A percentile compares a stretch with the other conserved stretches of the same genome.
phyloP scores from a whole-genome alignment of 1,140 invertebrate genomes.

The Euwallacea fornicatus region DNA sequence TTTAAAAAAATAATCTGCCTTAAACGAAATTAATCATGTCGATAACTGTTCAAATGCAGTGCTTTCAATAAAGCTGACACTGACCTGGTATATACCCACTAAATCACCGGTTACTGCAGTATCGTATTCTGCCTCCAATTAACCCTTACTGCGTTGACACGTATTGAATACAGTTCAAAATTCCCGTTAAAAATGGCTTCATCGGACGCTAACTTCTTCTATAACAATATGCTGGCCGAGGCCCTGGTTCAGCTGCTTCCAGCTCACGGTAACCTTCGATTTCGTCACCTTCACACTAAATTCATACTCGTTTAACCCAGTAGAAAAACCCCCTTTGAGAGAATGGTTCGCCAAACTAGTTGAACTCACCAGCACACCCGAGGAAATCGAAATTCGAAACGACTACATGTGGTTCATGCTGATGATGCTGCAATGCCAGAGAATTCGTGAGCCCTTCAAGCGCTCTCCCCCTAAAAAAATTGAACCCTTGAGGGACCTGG shows the following conservation, averaged over 20 bases:
- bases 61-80: too few species aligned
- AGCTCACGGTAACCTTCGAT: conserved; percentile 42
- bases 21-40: too few species aligned
- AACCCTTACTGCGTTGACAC: not conserved
- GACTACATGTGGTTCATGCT: conserved; percentile 56
- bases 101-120: not conserved
- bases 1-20: too few species aligned
- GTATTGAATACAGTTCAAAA: not conserved
- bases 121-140: not conserved
- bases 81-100: not conserved
- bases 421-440: conserved; percentile 52
- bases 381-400: conserved; percentile 48
- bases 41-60: too few species aligned
- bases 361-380: conserved; percentile 41
- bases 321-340: conserved; percentile 47
- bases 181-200: conserved; percentile 34
- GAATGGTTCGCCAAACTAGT: conserved; percentile 50
- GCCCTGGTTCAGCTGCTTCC: conserved; percentile 49
- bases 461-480: conserved; percentile 47
- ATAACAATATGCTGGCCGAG: conserved; percentile 51
- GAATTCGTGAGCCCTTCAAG: conserved; percentile 51
- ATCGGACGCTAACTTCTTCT: conserved; percentile 51
- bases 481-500: conserved; percentile 47
- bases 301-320: conserved; percentile 14
- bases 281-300: not conserved